These are phyloP conservation scores for Propsilocerus akamusi DNA, from an alignment of 1,140 invertebrate species.

Conservation along the genomic window DNA sequence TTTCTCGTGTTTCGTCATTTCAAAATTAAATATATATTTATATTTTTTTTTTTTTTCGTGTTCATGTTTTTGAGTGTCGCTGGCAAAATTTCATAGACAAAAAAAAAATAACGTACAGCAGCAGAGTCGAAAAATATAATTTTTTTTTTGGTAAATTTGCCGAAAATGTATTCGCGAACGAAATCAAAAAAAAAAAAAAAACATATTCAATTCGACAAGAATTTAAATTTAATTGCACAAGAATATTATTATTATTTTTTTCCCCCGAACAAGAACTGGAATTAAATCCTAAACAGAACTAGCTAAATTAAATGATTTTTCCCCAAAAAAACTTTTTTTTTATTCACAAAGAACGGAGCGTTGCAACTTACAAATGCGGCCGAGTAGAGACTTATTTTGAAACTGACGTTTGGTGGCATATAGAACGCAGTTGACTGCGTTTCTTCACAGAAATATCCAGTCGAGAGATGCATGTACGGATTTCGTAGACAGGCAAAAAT, in stretches of 20 bases:
- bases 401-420: constrained; percentile 3
- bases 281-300: too few relatives aligned
- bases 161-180: background rate
- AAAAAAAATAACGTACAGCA: background rate
- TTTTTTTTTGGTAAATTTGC: background rate
- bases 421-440: constrained; percentile 3
- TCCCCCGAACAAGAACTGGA: too few relatives aligned
- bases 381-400: constrained; percentile 4
- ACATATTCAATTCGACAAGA: too few relatives aligned
- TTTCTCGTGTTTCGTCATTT: too few relatives aligned
- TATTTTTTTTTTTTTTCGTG: background rate
- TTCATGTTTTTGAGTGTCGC: background rate
- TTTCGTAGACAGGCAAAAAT: constrained; percentile 1
- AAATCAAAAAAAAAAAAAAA: too few relatives aligned
- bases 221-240: too few relatives aligned
- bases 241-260: too few relatives aligned
- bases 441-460: background rate
- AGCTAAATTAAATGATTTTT: too few relatives aligned
- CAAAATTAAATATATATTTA: background rate
- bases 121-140: background rate
- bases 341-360: background rate
- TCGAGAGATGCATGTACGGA: background rate
- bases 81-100: background rate
- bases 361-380: constrained; percentile 4
- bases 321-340: too few relatives aligned